phyloP scores from a whole-genome alignment of 1,140 invertebrate genomes.

The Scylla paramamosain region DNA sequence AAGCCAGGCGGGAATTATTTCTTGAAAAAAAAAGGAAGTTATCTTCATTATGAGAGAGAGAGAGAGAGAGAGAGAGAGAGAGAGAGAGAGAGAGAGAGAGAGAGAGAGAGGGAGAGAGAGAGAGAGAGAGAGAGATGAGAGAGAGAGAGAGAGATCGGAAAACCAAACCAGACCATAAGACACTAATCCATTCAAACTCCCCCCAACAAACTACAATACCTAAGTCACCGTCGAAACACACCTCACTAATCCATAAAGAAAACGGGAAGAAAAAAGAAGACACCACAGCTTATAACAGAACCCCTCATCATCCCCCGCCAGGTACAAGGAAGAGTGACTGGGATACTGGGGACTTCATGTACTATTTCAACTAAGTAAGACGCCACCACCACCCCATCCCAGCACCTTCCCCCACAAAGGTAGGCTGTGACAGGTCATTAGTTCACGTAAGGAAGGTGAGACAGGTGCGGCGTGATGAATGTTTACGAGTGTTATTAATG shows the following conservation, averaged over 20 bases:
- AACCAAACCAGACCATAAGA: too few species aligned
- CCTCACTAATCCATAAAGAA: neutral
- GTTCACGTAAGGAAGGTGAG: neutral
- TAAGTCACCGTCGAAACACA: neutral
- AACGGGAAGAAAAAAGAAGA: neutral
- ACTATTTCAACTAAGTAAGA: neutral
- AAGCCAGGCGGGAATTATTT: too few species aligned
- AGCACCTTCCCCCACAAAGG: neutral
- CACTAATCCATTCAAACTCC: too few species aligned
- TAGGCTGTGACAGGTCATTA: conserved; percentile 7
- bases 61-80: too few species aligned
- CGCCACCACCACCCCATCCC: neutral
- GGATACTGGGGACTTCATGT: neutral
- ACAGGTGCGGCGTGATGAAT: neutral
- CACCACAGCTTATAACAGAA: too few species aligned
- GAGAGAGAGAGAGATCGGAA: neutral
- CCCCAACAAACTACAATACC: neutral
- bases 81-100: neutral
- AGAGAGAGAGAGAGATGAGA: neutral
- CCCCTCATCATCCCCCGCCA: too few species aligned
- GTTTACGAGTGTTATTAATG: neutral
- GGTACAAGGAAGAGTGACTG: neutral
- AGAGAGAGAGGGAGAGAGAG: neutral
- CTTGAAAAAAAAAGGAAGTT: too few species aligned
- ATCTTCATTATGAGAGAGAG: too few species aligned